Base-by-base conservation (phyloP, 2,797 vertebrate species). In the Coregonus ussuriensis region DNA sequence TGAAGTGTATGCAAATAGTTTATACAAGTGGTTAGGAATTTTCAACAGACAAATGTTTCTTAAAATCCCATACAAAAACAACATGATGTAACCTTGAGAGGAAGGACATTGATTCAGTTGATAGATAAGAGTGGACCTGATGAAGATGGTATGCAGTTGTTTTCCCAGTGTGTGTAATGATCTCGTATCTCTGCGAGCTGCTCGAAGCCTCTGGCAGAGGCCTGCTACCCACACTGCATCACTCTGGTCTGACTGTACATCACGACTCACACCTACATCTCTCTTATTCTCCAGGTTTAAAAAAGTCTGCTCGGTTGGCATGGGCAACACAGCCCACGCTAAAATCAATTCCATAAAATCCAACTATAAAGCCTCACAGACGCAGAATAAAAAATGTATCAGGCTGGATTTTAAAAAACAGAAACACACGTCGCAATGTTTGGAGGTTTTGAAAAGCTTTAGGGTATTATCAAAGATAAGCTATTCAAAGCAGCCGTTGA, bases 251-350 rank as follows among this genome's bases (percentile, higher is more conserved):
- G 59, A 59, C 74, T 53, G 54, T 52, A 71, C 75, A 79, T 82
- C 84, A 87, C 79, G 77, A 86, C 77, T 87, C 56, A 25, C 83
- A 82, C 79, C 81, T 83, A 86, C 82, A 86, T 68, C 74, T 68
- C 77, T 78, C 78, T 79, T 72, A 79, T 83, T 84, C 82, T 83
- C 72, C 69, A 37, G 59, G 21, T 78, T 66, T 68, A 11, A 15
- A 47, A 51, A 74, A 47, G 18, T 68, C 74, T 72, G 76, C 76
- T 72, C 56, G 75, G 67, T 79, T 79, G 77, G 69, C 81, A 77
- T 59, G 77, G 67, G 77, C 79, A 75, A 68, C 79, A 67, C 79
- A 78, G 72, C 88, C 85, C 84, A 86, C 78, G n/a, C 79, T 54
- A 83, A 84, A 81, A 85, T 83, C 81, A 80, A 79, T 86, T 81